Percentiles rank a stretch among this genome's conserved stretches.
Conservation (phyloP, 2,113 vertebrate genomes). For the Carlito syrichta region DNA sequence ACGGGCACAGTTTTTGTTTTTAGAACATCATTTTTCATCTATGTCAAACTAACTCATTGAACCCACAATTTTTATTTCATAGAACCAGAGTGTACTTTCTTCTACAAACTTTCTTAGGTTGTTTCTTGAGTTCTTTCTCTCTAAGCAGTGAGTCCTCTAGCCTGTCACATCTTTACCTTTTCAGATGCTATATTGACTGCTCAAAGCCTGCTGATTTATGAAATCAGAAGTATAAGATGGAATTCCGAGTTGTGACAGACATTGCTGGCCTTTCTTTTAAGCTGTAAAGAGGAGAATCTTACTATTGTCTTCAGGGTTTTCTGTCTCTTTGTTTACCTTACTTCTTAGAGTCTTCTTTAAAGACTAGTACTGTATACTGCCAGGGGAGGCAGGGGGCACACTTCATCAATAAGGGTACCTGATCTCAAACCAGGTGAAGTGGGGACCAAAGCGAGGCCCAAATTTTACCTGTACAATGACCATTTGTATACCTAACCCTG, state of each 20-base stretch:
- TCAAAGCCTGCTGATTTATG: neutral
- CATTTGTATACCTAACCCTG: no score
- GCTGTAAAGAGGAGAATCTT: neutral
- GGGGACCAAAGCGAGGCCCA: no score
- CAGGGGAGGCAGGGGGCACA: no score
- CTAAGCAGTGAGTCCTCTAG: neutral
- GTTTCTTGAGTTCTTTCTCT: neutral
- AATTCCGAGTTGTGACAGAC: neutral
- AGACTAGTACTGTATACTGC: neutral
- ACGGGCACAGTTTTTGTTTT: neutral
- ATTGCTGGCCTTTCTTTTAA: slow-evolving; percentile 30
- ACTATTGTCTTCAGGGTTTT: neutral
- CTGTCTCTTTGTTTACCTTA: neutral
- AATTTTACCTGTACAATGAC: no score
- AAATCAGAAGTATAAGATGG: neutral
- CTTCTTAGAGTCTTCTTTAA: neutral
- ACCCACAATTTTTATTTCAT: neutral
- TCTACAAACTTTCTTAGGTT: neutral
- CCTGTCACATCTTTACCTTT: neutral
- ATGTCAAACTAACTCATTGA: neutral
- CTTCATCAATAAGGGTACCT: no score
- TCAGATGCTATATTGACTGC: neutral
- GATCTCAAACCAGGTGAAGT: no score
- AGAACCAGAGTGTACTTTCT: neutral
- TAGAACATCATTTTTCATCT: neutral